A percentile compares a stretch with the other conserved stretches of the same genome.
These are phyloP conservation scores for Psittacula derbiana DNA, from an alignment of 2,797 vertebrate genomes.

Conservation along the genomic window DNA sequence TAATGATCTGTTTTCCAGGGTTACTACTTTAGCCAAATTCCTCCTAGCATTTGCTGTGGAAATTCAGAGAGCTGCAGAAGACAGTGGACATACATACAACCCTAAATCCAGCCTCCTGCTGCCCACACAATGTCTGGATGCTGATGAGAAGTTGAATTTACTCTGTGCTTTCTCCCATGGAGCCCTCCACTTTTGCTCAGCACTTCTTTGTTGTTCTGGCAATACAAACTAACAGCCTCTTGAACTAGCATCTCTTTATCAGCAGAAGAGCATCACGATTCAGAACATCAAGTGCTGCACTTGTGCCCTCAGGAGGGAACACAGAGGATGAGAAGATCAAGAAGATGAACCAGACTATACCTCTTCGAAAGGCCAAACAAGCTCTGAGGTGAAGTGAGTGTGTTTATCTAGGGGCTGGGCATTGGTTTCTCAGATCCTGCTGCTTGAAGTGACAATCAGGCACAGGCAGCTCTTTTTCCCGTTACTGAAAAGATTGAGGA, in stretches of 20 bases:
- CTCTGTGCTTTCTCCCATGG: neutral
- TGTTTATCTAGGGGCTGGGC: neutral
- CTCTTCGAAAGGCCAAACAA: neutral
- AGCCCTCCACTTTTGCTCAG: neutral
- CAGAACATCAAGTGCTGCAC: neutral
- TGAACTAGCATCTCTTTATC: constrained; percentile 8
- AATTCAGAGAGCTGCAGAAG: neutral
- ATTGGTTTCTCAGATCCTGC: neutral
- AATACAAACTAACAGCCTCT: constrained; percentile 12
- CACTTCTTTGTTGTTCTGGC: neutral
- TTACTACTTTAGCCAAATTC: neutral
- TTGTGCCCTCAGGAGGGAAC: constrained; percentile 3
- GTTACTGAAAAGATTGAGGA: neutral
- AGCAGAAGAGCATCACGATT: neutral
- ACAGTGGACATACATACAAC: neutral
- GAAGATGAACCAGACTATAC: neutral
- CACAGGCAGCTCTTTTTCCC: neutral
- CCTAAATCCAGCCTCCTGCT: neutral
- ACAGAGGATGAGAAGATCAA: neutral
- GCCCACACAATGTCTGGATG: neutral
- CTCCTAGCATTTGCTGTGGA: neutral
- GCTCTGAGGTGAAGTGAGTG: neutral
- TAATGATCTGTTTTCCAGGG: neutral
- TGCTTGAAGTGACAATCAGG: neutral
- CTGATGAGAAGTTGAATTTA: neutral